Base-by-base conservation (phyloP, 2,888 invertebrate genomes). In the Trimorus sp. region DNA sequence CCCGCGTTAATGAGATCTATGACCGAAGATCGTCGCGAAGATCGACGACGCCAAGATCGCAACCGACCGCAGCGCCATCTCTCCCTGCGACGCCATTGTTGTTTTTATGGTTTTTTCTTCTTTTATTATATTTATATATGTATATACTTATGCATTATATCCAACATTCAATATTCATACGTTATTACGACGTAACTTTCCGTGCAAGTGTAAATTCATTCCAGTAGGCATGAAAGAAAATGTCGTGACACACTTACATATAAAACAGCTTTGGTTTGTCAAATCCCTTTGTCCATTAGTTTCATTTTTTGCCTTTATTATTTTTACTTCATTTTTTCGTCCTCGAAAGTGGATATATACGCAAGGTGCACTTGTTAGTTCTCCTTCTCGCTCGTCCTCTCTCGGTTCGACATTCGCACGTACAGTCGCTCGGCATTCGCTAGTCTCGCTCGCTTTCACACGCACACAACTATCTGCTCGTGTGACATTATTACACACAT, bases 101-200 rank as follows among this genome's bases (percentile, higher is more conserved):
- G 51, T 74, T 40, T 60, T 42, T 58, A 38, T 38, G 12, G 26
- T 26, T 56, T 54, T 53, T 54, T 66, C 56, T 56, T 76, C 58
- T 48, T 76, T 76, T 69, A 80, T 76, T 62, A 73, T 74, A 65
- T 75, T 76, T 79, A 81, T 83, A 82, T 83, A 82, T 71, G 62
- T 82, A 84, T 78, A 83, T 86, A 84, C 85, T 86, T 85, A 86
- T 84, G 79, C 85, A 86, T 85, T 86, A 88, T 87, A 87, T 85
- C 85, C 87, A 88, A 89, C 88, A 89, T 87, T 88, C 87, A 88
- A 87, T 88, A 88, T 88, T 86, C 86, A 87, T 88, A 87, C 87
- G 84, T 87, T 78, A 85, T 85, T 85, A 85, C 83, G 85, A 84
- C 84, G 82, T 84, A 85, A 85, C 82, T 85, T 85, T 84, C 84